phyloP scores from a whole-genome alignment of 2,113 vertebrate genomes.

The Ammodytes marinus region DNA sequence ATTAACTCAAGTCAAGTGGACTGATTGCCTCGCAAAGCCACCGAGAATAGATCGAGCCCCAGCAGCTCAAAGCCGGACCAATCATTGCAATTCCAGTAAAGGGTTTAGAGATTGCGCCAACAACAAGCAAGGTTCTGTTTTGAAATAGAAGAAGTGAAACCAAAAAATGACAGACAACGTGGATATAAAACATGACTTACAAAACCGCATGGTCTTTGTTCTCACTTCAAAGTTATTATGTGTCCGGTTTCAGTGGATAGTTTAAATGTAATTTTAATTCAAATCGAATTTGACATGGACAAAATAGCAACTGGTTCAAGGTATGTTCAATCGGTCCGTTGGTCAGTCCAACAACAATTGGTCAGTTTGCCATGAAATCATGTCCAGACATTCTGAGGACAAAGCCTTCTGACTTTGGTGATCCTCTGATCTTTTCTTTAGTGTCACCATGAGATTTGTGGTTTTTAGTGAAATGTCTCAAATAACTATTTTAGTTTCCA shows the following conservation, averaged over 20 bases:
- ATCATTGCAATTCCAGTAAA: slow-evolving; percentile 4
- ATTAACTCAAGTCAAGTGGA: background rate
- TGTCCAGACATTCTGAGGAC: background rate
- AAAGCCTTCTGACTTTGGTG: background rate
- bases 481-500: background rate
- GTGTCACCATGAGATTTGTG: background rate
- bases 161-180: background rate
- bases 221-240: background rate
- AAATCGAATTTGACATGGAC: background rate
- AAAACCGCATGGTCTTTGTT: background rate
- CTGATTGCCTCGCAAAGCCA: slow-evolving; percentile 1
- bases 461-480: background rate
- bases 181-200: background rate
- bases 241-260: background rate
- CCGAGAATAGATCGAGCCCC: background rate
- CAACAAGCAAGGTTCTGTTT: background rate
- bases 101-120: background rate
- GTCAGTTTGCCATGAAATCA: background rate
- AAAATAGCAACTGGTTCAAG: background rate
- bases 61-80: slow-evolving; percentile 21
- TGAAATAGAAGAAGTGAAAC: background rate
- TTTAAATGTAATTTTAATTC: background rate
- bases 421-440: background rate
- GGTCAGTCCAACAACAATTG: background rate
- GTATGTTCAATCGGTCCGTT: background rate